Evolutionary conservation across 2,888 invertebrate genomes (phyloP).

Genomic region (Eurytoma californica): DNA sequence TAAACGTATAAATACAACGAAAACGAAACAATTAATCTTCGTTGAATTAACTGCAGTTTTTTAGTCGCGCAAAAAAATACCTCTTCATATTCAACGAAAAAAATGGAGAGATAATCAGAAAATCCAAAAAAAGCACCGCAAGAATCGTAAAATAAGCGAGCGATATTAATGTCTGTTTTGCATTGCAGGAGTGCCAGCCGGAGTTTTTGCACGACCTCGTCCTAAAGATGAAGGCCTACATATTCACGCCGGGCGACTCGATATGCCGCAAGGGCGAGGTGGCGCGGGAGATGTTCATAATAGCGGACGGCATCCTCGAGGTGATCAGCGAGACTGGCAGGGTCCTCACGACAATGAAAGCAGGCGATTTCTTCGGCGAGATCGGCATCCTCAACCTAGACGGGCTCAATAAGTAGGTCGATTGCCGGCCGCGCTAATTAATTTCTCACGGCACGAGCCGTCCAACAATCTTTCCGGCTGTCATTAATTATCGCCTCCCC

Average conservation of each 20-base stretch:
- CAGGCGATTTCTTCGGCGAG: slow-evolving; percentile 98
- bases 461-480: not conserved
- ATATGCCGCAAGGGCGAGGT: slow-evolving; percentile 97
- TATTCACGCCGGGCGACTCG: slow-evolving; percentile 97
- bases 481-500: slow-evolving; percentile 3
- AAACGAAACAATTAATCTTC: too few species aligned
- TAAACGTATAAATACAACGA: too few species aligned
- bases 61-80: too few species aligned
- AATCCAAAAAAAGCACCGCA: not conserved
- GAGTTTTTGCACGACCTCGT: slow-evolving; percentile 98
- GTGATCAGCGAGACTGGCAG: slow-evolving; percentile 95
- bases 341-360: slow-evolving; percentile 96
- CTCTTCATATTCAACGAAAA: too few species aligned
- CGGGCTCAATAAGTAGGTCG: slow-evolving; percentile 91
- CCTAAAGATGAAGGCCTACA: slow-evolving; percentile 98
- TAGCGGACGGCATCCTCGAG: slow-evolving; percentile 96
- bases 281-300: slow-evolving; percentile 98
- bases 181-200: slow-evolving; percentile 93
- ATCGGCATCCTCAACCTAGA: slow-evolving; percentile 97
- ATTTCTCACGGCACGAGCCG: not conserved
- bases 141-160: too few species aligned
- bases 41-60: too few species aligned
- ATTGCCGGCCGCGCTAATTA: slow-evolving; percentile 22
- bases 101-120: too few species aligned
- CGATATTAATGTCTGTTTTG: slow-evolving; percentile 2